Conservation (phyloP, 2,888 invertebrate genomes). For the Cantharis nigra region DNA sequence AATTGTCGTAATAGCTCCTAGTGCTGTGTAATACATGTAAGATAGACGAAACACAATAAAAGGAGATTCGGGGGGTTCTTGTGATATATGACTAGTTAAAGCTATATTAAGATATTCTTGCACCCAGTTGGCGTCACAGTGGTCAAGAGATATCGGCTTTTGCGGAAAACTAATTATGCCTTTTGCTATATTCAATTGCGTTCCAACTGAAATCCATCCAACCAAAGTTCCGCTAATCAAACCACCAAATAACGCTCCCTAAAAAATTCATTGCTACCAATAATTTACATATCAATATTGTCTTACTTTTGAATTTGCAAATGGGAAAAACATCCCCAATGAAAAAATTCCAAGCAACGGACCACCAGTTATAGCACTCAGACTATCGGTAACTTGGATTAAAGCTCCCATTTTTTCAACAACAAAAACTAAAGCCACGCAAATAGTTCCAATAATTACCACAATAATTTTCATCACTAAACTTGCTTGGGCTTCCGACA, state of each 20-base stretch:
- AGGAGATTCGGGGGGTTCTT: constrained; percentile 55
- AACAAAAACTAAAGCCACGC: constrained; percentile 70
- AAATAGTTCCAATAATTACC: constrained; percentile 65
- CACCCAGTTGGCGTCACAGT: constrained; percentile 57
- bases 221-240: constrained; percentile 64
- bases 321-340: constrained; percentile 72
- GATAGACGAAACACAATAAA: constrained; percentile 72
- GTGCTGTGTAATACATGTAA: constrained; percentile 77
- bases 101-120: constrained; percentile 47
- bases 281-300: background rate
- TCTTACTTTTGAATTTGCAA: constrained; percentile 68
- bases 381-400: constrained; percentile 72
- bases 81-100: constrained; percentile 23
- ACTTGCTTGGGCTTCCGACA: constrained; percentile 68
- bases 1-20: constrained; percentile 71
- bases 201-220: constrained; percentile 72
- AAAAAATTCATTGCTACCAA: constrained; percentile 22
- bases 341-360: constrained; percentile 73
- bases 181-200: constrained; percentile 68
- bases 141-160: constrained; percentile 66
- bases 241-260: constrained; percentile 72
- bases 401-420: constrained; percentile 74
- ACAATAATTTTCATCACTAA: constrained; percentile 73
- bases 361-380: constrained; percentile 73
- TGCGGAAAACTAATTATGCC: constrained; percentile 64